Evolutionary conservation across 2,888 invertebrate species (phyloP), one percentile per base, ranked within the genome.

Genomic region (Hydrotaea diabolus): DNA sequence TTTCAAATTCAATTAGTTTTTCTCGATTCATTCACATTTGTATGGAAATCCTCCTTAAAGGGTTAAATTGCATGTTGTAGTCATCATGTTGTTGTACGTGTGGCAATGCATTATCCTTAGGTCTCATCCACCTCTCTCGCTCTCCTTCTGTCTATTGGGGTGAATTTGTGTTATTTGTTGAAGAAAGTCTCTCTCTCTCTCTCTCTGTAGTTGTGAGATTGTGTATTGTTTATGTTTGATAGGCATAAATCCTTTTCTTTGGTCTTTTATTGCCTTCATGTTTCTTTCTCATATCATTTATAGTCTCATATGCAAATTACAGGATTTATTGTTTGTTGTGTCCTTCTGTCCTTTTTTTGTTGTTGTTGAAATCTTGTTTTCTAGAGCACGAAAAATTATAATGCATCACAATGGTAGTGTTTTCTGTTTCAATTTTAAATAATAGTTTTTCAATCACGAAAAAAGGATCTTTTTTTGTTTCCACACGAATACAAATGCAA

Each of bases 31-130:
- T 71, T 7, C 31, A 31, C 39, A 39, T 57, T 59, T 26, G 64
- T 46, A 69, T 69, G 69, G 15, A 69, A 69, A 69, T 46, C 69
- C 15, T 57, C 72, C 31, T 82, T 79, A 82, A 85, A 82, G 85
- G 85, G 82, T 82, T 85, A 85, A 85, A 82, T 80, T 85, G 85
- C 85, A 85, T 80, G 75, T 77, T 82, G 76, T 78, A 57, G 11
- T 19, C 21, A 73, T n/a, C n/a, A 9, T 57, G 57, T 13, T 5
- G 57, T 23, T 8, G 3, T 55, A 19, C 11, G 9, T 55, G 21
- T 55, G 55, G 72, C 66, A 84, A 71, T 85, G 85, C 85, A 85
- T 80, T 85, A 69, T 82, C 69, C 43, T 69, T 77, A 73, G 55
- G 9, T 43, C 39, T 15, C 15, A 9, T 66, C 36, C 36, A 26